Evolutionary conservation across 2,797 vertebrate genomes (phyloP).

Genomic region (Rhincodon typus): DNA sequence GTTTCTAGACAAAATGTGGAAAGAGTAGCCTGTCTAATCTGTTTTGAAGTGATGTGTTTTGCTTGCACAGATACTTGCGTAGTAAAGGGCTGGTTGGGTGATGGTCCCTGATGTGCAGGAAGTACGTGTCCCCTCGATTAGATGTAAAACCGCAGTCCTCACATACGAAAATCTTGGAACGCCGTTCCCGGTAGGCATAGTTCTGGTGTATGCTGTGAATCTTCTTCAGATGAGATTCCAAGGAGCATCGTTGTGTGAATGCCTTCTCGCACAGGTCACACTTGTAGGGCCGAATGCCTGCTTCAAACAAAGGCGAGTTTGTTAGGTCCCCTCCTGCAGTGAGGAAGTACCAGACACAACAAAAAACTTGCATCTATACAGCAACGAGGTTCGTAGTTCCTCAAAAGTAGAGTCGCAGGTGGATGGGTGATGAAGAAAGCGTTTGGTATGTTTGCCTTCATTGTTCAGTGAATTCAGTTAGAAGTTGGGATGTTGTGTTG

Average conservation of each 20-base stretch:
- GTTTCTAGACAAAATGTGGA: not conserved
- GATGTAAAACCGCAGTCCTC: constrained; percentile 83
- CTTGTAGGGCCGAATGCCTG: constrained; percentile 78
- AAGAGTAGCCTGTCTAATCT: constrained; percentile 41
- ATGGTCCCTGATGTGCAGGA: constrained; percentile 64
- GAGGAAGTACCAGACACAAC: not conserved
- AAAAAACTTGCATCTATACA: not conserved
- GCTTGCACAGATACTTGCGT: constrained; percentile 60
- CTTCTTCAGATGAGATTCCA: constrained; percentile 81
- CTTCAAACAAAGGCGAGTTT: not conserved
- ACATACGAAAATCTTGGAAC: constrained; percentile 84
- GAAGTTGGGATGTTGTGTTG: too few relatives aligned
- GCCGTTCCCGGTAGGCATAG: constrained; percentile 77
- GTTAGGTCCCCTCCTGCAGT: not conserved
- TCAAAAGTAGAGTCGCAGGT: too few relatives aligned
- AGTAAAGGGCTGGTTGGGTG: constrained; percentile 61
- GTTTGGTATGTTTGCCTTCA: too few relatives aligned
- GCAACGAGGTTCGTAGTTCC: too few relatives aligned
- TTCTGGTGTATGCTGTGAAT: constrained; percentile 74
- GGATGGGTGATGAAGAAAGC: too few relatives aligned
- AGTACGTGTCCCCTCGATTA: constrained; percentile 63
- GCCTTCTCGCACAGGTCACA: constrained; percentile 79
- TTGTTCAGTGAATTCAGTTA: too few relatives aligned
- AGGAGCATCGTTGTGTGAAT: constrained; percentile 81
- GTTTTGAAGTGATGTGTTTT: constrained; percentile 48